Evolutionary conservation across 1,140 invertebrate genomes (phyloP), one percentile per base, ranked within the genome.

Genomic region (Bombus confusus): DNA sequence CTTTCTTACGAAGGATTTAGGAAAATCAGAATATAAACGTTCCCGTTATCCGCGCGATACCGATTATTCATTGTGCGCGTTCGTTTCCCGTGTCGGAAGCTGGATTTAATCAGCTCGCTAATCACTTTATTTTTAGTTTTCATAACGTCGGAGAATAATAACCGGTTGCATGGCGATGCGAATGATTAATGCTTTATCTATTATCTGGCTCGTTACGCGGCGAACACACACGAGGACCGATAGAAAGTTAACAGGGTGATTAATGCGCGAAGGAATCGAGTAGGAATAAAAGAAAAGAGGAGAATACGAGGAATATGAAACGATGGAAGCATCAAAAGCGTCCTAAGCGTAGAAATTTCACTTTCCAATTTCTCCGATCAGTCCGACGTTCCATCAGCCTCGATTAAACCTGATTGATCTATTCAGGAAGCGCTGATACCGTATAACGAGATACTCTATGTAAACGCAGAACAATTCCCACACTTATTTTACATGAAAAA

Each of bases 161-260:
- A 73, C 39, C 77, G 57, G 77, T 85, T 73, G 41, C 52, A 73
- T 52, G 25, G 39, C 47, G 52, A 80, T n/a, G 25, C n/a, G 52
- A 59, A 28, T 80, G 68, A 85, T 79, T 85, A 85, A 80, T 73
- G 76, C 31, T 25, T 59, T 47, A 79, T 80, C 75, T 59, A n/a
- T 47, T 71, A 59, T 66, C 77, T n/a, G 57, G 57, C 57, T 37
- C 37, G 52, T 79, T 66, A 64, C 18, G 39, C 10, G 31, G 41
- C 13, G 34, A 25, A 18, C 64, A 15, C 10, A 8, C 64, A 8
- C n/a, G 31, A 28, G 59, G 59, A 66, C 31, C 43, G 41, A 57
- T 80, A 73, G 78, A 85, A 80, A 84, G 83, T 80, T 37, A 6
- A 15, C 28, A 6, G 22, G 39, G 41, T 64, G 62, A 62, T 59